phyloP scores from a whole-genome alignment of 2,113 vertebrate genomes.

The Bufo gargarizans region DNA sequence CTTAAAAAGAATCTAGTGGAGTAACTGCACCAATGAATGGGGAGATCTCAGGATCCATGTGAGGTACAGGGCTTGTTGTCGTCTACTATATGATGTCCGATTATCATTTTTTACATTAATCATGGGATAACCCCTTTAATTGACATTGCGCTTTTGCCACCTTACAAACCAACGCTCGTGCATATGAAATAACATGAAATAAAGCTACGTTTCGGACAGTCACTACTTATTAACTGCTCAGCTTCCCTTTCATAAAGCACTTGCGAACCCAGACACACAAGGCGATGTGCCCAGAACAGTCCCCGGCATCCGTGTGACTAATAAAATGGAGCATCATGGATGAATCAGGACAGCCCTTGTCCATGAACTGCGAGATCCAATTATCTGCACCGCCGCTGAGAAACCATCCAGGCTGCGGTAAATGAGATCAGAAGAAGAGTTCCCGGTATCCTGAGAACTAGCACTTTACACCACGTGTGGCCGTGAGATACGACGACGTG shows the following conservation, averaged over 20 bases:
- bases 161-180: neutral
- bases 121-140: too few relatives aligned
- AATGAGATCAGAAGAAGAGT: neutral
- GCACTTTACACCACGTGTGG: neutral
- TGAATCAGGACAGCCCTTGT: slow-evolving; percentile 1
- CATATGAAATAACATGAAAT: neutral
- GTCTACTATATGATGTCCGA: too few relatives aligned
- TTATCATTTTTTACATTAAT: too few relatives aligned
- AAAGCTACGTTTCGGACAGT: neutral
- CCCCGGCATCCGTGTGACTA: slow-evolving; percentile 2
- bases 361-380: neutral
- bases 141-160: neutral
- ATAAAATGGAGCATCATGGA: neutral
- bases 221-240: neutral
- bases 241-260: neutral
- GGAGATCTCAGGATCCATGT: too few relatives aligned
- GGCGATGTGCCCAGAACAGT: neutral
- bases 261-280: neutral
- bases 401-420: neutral
- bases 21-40: too few relatives aligned
- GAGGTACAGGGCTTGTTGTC: too few relatives aligned
- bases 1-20: too few relatives aligned
- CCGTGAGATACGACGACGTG: neutral
- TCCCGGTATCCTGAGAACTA: neutral
- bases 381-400: neutral